Conservation (phyloP, 1,140 invertebrate species). For the Brachionus paranguensis region DNA sequence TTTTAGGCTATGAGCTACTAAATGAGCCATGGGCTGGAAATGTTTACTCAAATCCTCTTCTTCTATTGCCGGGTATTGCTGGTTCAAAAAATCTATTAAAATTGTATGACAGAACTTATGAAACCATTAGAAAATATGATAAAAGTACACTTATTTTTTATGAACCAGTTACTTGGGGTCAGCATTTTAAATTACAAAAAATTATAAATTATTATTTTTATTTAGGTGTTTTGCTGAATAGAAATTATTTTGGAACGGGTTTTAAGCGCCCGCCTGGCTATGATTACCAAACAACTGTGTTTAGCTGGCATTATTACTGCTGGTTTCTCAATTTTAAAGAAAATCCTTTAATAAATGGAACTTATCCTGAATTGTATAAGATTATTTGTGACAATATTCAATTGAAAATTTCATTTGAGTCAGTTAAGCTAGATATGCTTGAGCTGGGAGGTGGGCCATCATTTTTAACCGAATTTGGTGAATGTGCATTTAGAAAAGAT, state of each 20-base stretch:
- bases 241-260: slow-evolving; percentile 42
- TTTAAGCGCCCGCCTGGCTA: slow-evolving; percentile 44
- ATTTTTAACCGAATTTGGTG: slow-evolving; percentile 46
- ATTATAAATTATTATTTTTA: background rate
- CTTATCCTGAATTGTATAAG: slow-evolving; percentile 36
- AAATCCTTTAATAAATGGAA: background rate
- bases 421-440: slow-evolving; percentile 38
- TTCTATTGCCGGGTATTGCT: slow-evolving; percentile 45
- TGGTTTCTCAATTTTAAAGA: slow-evolving; percentile 42
- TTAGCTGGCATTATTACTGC: slow-evolving; percentile 47
- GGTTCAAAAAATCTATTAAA: slow-evolving; percentile 43
- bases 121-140: slow-evolving; percentile 44
- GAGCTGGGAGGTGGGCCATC: slow-evolving; percentile 40
- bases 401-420: slow-evolving; percentile 3
- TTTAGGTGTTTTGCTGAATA: slow-evolving; percentile 40
- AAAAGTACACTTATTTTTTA: slow-evolving; percentile 44
- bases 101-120: slow-evolving; percentile 43
- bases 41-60: slow-evolving; percentile 42
- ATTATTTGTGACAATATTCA: slow-evolving; percentile 43
- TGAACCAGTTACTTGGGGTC: slow-evolving; percentile 47
- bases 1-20: slow-evolving; percentile 46
- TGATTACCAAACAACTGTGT: slow-evolving; percentile 40
- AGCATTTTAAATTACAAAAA: background rate
- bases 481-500: slow-evolving; percentile 42
- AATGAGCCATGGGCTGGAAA: slow-evolving; percentile 47